Conservation (phyloP, 1,140 invertebrate species). For the Paraescarpia echinospica region DNA sequence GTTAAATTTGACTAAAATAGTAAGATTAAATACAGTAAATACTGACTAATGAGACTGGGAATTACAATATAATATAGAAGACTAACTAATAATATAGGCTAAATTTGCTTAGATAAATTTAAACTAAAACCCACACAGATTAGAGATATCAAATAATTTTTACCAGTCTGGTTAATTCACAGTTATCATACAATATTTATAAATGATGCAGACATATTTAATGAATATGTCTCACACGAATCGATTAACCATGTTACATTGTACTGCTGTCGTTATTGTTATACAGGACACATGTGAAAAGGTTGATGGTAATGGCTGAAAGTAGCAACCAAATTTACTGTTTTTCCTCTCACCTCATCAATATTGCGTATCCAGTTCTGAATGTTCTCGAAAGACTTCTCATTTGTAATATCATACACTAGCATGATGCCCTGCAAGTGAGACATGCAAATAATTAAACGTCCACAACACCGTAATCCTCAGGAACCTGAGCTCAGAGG, state of each 20-base stretch:
- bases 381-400: constrained; percentile 98
- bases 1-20: too few species aligned
- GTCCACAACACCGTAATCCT: background rate
- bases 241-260: background rate
- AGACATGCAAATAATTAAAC: constrained; percentile 13
- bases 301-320: background rate
- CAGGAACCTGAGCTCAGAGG: too few species aligned
- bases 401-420: constrained; percentile 97
- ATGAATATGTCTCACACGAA: background rate
- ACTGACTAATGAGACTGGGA: too few species aligned
- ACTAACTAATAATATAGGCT: too few species aligned
- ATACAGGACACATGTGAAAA: background rate
- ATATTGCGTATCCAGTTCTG: constrained; percentile 98
- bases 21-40: too few species aligned
- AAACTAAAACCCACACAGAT: too few species aligned
- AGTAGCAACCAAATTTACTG: background rate
- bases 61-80: too few species aligned
- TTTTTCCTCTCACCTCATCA: constrained; percentile 72
- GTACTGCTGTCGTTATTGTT: constrained; percentile 11
- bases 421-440: constrained; percentile 83
- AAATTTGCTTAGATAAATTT: too few species aligned
- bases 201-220: background rate
- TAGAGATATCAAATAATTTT: too few species aligned
- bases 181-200: background rate
- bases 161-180: background rate